Base-by-base conservation (phyloP, 2,888 invertebrate genomes). In the Noctua janthe region DNA sequence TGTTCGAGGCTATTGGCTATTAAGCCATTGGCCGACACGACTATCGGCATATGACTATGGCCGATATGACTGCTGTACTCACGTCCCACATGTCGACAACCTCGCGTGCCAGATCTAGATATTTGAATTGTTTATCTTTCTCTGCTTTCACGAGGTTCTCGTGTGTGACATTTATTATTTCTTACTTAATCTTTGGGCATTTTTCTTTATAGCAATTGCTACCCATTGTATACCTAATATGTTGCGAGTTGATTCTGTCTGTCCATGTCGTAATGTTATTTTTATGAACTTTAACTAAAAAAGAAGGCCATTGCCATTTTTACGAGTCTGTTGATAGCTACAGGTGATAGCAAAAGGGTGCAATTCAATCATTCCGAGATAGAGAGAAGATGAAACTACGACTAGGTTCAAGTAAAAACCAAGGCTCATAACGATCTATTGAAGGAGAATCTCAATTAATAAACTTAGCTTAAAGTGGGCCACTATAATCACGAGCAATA, bases 401-500 rank as follows among this genome's bases (percentile, higher is more conserved):
- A 69, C 47, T n/a, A 69, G 4, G 47, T 15, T 47, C 15, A 69
- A 47, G n/a, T 47, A 49, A 76, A 56, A 56, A 43, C 23, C 66
- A 39, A 49, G 3, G 56, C 54, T 29, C 39, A 23, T 29, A 64
- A 74, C 17, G 15, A 35, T 13, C n/a, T 11, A 47, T 43, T 69
- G 47, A 23, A 70, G 43, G 11, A 70, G 35, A 39, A 49, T 20
- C 15, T 84, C 62, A 51, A 70, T 81, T 39, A 70, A 81, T 62
- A 84, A 70, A 81, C 47, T 82, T 69, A 56, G 2, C 49, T 62
- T 15, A 39, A 72, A 82, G 59, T 54, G 49, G 67, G 81, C 49
- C 69, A 74, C 29, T 72, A 39, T 67, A 71, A 66, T 66, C 51
- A 84, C 73, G 43, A 76, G n/a, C 54, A 70, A 83, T 67, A 71